These are phyloP conservation scores for Pollimyrus isidori DNA, from an alignment of 2,113 vertebrate species.

Conservation along the genomic window DNA sequence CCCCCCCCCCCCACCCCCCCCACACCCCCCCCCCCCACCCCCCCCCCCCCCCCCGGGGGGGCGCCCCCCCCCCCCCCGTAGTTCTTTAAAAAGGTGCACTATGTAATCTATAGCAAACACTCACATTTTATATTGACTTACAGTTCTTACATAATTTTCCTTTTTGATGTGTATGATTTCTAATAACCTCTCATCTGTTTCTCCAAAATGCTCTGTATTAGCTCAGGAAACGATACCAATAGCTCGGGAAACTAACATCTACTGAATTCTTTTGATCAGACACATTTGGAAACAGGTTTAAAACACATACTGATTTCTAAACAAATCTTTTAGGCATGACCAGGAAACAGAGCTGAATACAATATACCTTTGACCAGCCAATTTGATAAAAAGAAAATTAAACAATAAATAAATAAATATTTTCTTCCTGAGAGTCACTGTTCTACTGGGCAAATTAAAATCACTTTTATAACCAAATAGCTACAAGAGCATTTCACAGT, in stretches of 20 bases:
- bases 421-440: background rate
- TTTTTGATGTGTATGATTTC: background rate
- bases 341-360: background rate
- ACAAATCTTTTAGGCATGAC: background rate
- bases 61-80: no score
- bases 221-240: background rate
- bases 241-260: background rate
- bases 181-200: background rate
- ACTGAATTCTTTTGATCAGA: background rate
- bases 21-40: no score
- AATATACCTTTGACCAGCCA: background rate
- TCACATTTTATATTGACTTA: background rate
- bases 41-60: no score
- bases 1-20: no score
- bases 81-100: background rate
- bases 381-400: background rate
- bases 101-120: background rate
- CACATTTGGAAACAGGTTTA: background rate
- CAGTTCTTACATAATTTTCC: background rate
- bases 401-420: background rate
- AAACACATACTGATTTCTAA: background rate
- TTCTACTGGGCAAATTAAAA: background rate
- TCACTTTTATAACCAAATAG: background rate
- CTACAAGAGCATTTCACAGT: background rate
- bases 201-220: background rate